Conservation (phyloP, 2,797 vertebrate genomes). For the Urosaurus nigricauda region DNA sequence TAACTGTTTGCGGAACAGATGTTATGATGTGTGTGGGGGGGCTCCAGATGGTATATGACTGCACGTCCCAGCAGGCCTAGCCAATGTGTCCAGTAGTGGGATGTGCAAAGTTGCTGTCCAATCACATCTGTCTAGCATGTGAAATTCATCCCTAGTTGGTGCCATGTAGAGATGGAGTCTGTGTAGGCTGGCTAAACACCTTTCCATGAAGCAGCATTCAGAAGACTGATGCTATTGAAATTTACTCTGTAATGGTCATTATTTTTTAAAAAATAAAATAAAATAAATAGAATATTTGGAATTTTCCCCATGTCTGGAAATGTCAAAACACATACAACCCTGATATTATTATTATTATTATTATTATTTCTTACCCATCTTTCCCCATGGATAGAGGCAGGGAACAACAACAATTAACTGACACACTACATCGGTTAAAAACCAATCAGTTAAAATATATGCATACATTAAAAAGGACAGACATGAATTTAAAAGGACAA, state of each 20-base stretch:
- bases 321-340: not conserved
- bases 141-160: not conserved
- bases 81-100: too few relatives aligned
- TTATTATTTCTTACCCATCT: too few relatives aligned
- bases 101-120: too few relatives aligned
- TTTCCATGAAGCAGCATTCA: not conserved
- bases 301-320: not conserved
- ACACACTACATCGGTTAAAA: too few relatives aligned
- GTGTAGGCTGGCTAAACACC: not conserved
- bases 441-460: too few relatives aligned
- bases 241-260: accelerated
- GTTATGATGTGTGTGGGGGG: not conserved
- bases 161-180: not conserved
- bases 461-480: too few relatives aligned
- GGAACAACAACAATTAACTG: too few relatives aligned
- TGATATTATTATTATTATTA: not conserved
- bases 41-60: too few relatives aligned
- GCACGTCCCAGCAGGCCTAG: too few relatives aligned
- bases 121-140: too few relatives aligned
- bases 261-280: not conserved
- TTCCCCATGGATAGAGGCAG: too few relatives aligned
- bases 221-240: accelerated
- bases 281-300: not conserved
- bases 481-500: too few relatives aligned
- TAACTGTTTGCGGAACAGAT: not conserved